Evolutionary conservation across 2,113 vertebrate species (phyloP).

Genomic region (Lamprologus sp.): DNA sequence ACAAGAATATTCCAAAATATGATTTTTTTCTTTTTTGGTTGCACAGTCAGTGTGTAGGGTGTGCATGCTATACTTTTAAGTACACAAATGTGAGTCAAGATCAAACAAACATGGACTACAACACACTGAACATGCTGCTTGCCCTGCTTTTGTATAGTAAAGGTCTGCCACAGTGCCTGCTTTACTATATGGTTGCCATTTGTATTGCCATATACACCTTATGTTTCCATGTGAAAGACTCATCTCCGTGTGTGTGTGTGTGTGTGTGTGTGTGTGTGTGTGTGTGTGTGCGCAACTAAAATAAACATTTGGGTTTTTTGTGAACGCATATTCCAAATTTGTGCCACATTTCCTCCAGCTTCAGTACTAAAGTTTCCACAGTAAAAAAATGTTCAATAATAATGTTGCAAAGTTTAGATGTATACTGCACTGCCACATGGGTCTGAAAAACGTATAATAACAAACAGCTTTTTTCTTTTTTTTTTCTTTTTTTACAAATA

Average conservation of each 20-base stretch:
- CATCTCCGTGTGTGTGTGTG: neutral
- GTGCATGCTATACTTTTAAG: neutral
- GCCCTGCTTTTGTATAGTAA: neutral
- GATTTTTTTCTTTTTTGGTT: neutral
- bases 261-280: neutral
- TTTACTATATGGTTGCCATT: neutral
- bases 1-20: neutral
- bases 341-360: neutral
- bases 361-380: neutral
- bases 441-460: neutral
- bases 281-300: neutral
- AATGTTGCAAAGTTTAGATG: neutral
- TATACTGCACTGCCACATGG: neutral
- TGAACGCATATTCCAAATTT: neutral
- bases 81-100: neutral
- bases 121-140: neutral
- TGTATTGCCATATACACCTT: neutral
- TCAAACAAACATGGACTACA: neutral
- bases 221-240: neutral
- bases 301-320: neutral
- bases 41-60: neutral
- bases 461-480: neutral
- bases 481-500: neutral
- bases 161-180: neutral
- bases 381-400: neutral